Conservation (phyloP, 1,140 invertebrate genomes). For the Polyergus mexicanus region DNA sequence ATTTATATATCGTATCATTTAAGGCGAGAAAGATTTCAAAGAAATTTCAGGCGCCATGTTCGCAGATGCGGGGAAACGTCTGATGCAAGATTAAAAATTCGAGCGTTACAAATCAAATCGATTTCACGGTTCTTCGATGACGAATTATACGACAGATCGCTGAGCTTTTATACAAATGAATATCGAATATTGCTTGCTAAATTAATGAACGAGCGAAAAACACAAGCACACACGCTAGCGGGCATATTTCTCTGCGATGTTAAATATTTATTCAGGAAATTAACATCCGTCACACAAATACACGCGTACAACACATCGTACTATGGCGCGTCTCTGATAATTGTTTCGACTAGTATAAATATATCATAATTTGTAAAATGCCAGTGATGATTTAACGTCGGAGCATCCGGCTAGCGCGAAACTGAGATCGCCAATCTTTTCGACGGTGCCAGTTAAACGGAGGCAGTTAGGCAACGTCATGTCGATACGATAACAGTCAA, state of each 20-base stretch:
- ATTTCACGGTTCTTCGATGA: constrained; percentile 48
- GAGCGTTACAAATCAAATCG: constrained; percentile 32
- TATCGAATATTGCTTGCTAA: constrained; percentile 60
- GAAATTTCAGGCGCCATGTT: neutral
- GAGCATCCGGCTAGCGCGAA: constrained; percentile 23
- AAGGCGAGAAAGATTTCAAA: neutral
- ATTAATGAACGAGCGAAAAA: constrained; percentile 63
- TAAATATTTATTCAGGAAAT: constrained; percentile 67
- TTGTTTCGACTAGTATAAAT: constrained; percentile 65
- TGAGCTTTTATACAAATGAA: constrained; percentile 58
- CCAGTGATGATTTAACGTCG: constrained; percentile 25
- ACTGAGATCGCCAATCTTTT: constrained; percentile 30
- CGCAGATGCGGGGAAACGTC: constrained; percentile 10
- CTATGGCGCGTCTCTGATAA: constrained; percentile 52
- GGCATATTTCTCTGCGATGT: constrained; percentile 64
- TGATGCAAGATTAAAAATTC: constrained; percentile 35
- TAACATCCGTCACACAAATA: constrained; percentile 61
- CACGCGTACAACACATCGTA: constrained; percentile 21
- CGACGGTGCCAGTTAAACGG: neutral
- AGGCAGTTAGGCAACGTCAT: constrained; percentile 63
- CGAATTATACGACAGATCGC: constrained; percentile 45
- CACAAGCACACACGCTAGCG: constrained; percentile 52
- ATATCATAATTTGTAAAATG: constrained; percentile 63
- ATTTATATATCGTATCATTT: neutral
- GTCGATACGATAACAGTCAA: constrained; percentile 77